Evolutionary conservation across 2,797 vertebrate genomes (phyloP), one percentile per base, ranked within the genome.

Genomic region (Ataeniobius toweri): DNA sequence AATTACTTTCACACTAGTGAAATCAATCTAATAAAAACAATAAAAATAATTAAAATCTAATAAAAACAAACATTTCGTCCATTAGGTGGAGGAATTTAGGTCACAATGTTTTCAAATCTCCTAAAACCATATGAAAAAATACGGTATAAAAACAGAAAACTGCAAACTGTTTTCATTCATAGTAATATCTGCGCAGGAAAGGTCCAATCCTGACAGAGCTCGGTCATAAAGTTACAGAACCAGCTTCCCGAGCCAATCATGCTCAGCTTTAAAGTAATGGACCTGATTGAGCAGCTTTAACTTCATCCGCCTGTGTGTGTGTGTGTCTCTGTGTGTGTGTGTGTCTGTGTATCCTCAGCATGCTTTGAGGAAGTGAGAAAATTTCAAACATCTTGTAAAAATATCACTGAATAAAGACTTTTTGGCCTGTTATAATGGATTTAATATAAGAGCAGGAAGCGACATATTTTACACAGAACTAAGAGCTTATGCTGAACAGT

Each of bases 261-360:
- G 86, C 73, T 85, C 74, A 83, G 76, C 71, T 77, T 81, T 83
- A 92, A 82, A 36, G 44, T 46, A 46, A 46, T 10, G 44, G 44
- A 46, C 44, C 44, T 46, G 44, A 46, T 46, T 1, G 44, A 46
- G 75, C n/a, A 79, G 78, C 9, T 51, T 31, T 72, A 78, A 71
- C 80, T 58, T 76, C 74, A 18, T 5, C 51, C 51, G 12, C 51
- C 51, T 22, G 16, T 20, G 51, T 44, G 44, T 7, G 44, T 20
- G 16, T 53, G 16, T 28, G 28, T 28, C 28, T 44, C 5, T 5
- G 41, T 20, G 16, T 53, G 16, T 22, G 16, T 20, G 51, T 44
- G 41, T 5, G 41, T 20, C 4, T 53, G 14, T 79, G 70, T 77
- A 46, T 44, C 71, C 53, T 36, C 24, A 13, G 72, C 1, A 74